Percentiles rank a stretch among this genome's conserved stretches.
phyloP scores from a whole-genome alignment of 2,888 invertebrate genomes.

The Caenorhabditis sp. region DNA sequence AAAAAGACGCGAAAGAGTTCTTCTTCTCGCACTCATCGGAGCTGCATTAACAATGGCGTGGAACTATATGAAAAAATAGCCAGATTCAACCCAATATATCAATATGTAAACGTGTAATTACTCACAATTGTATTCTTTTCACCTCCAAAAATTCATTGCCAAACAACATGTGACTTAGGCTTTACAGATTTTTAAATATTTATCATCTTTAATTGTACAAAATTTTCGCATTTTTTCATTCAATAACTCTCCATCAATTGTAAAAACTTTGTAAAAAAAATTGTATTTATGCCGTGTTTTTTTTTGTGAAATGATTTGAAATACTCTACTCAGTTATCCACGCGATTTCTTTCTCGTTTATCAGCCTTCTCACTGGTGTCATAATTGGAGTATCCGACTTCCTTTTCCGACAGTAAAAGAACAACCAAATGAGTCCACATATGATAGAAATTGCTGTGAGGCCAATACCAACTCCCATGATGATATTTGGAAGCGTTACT shows the following conservation, averaged over 20 bases:
- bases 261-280: neutral
- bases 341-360: neutral
- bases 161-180: neutral
- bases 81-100: too few species aligned
- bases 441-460: constrained; percentile 23
- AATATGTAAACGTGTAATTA: neutral
- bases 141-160: neutral
- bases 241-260: neutral
- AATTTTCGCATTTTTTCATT: neutral
- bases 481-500: constrained; percentile 40
- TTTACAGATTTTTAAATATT: neutral
- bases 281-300: constrained; percentile 23
- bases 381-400: constrained; percentile 14
- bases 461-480: constrained; percentile 48
- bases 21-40: constrained; percentile 21
- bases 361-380: constrained; percentile 2
- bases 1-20: constrained; percentile 26
- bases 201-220: neutral
- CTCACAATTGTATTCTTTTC: neutral
- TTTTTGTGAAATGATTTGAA: constrained; percentile 27
- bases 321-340: constrained; percentile 5
- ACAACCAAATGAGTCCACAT: constrained; percentile 23
- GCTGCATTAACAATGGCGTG: constrained; percentile 33
- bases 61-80: constrained; percentile 3
- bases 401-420: constrained; percentile 23